Base-by-base conservation (phyloP, 2,113 vertebrate genomes). In the Etheostoma cragini region DNA sequence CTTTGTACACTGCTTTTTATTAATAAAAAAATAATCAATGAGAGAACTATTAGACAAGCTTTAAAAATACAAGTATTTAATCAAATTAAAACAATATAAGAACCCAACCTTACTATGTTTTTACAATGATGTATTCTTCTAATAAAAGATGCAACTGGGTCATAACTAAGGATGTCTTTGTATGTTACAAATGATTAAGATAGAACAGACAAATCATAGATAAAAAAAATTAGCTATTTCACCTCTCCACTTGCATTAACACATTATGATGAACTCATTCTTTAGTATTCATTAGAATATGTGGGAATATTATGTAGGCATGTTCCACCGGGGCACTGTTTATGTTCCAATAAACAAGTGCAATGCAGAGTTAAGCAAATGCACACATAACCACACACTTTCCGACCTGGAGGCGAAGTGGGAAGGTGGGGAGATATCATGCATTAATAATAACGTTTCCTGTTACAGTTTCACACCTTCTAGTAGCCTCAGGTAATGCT, bases 391-490 rank as follows among this genome's bases (percentile, higher is more conserved):
- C 38, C 10, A 24, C 22, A 50, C 58, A 75, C 30, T 69, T 35
- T 14, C 35, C 56, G 76, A 80, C 65, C 79, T 22, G 24, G 17
- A 78, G 76, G 81, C 57, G 24, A 76, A 42, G 60, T 69, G 80
- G 52, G 62, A 54, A 84, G 56, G 47, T 76, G 63, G 45, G 80
- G 61, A 79, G 88, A 84, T 69, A 64, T 82, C 82, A 87, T 94
- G 82, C 77, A 92, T 93, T 82, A 93, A 89, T 91, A 58, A 94
- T 78, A 69, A 42, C 8, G 77, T 66, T 82, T 92, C 86, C 66
- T 6, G 64, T 92, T 92, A 80, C 86, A 72, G 78, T 87, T 87
- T 92, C 82, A 94, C 92, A 94, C 81, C 11, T 90, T 84, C 57
- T 21, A 38, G 66, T 30, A 8, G 70, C 73, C 81, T 80, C 53